Base-by-base conservation (phyloP, 2,888 invertebrate species). In the Pyrrhosoma nymphula region DNA sequence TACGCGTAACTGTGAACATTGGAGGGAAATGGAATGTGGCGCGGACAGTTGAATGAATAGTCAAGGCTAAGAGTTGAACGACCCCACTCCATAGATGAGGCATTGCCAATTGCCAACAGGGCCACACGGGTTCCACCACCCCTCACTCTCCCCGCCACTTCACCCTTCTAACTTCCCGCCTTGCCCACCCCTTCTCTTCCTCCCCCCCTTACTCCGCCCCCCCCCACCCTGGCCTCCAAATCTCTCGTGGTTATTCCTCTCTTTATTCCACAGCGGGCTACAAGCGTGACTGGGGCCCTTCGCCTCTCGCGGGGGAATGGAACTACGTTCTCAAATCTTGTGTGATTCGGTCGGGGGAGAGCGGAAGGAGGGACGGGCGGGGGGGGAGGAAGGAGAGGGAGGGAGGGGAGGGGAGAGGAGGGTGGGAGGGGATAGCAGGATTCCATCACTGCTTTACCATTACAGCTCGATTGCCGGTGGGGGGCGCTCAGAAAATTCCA, bases 21-120 rank as follows among this genome's bases (percentile, higher is more conserved):
- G 93, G 93, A 39, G 93, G 93, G n/a, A 55, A 55, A 93, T 39
- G 69, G 93, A 93, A 93, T 93, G 93, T 55, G 93, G 75, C 16
- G 93, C 47, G 93, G 47, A 47, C 47, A 93, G 93, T 93, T 63
- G 93, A 93, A 75, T 93, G 93, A 93, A 93, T 93, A 93, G 93
- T 93, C 93, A 93, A 93, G 93, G 93, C 69, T 93, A 93, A 93
- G 69, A 93, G 93, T 93, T 93, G 93, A 93, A 93, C 93, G 93
- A 75, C 93, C 93, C 47, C 82, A 82, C 93, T 93, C 69, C 93
- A 69, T 93, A 93, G 93, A 93, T 47, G 93, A 69, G 93, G 93
- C 93, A 93, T 93, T 93, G 93, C 93, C 93, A 93, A 93, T 93
- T 93, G 93, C 93, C 93, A 93, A 47, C 63, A 69, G 69, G 47